phyloP scores from a whole-genome alignment of 2,888 invertebrate genomes.

The Balanococcus diminutus region DNA sequence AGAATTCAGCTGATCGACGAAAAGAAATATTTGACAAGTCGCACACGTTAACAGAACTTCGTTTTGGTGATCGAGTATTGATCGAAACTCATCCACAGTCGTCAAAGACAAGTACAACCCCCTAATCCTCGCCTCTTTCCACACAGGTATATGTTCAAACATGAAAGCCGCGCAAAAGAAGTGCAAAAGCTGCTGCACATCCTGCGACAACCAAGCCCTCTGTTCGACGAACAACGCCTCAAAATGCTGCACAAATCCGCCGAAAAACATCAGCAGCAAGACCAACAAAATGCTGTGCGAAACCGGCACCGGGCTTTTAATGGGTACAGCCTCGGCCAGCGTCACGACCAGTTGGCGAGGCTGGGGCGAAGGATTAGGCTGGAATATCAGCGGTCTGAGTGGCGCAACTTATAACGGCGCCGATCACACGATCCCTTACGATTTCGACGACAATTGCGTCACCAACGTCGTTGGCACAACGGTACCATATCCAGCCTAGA shows the following conservation, averaged over 20 bases:
- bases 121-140: too few relatives aligned
- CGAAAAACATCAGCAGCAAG: background rate
- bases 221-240: too few relatives aligned
- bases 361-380: slow-evolving; percentile 49
- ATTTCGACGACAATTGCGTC: background rate
- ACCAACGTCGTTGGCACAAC: too few relatives aligned
- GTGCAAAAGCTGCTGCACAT: slow-evolving; percentile 41
- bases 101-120: too few relatives aligned
- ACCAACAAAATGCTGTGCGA: slow-evolving; percentile 14
- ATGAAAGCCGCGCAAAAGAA: slow-evolving; percentile 44
- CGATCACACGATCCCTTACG: background rate
- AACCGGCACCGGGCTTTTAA: slow-evolving; percentile 37
- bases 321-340: slow-evolving; percentile 18
- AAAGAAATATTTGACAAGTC: too few relatives aligned
- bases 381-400: slow-evolving; percentile 24
- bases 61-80: too few relatives aligned
- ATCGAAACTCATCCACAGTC: too few relatives aligned
- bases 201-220: slow-evolving; percentile 13
- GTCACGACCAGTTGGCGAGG: slow-evolving; percentile 46
- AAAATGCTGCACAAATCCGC: background rate
- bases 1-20: too few relatives aligned
- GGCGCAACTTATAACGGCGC: background rate
- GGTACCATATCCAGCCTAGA: background rate
- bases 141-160: slow-evolving; percentile 11
- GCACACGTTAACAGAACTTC: too few relatives aligned